A percentile compares a stretch with the other conserved stretches of the same genome.
Evolutionary conservation across 2,113 vertebrate genomes (phyloP).

Genomic region (Micronycteris hirsuta): DNA sequence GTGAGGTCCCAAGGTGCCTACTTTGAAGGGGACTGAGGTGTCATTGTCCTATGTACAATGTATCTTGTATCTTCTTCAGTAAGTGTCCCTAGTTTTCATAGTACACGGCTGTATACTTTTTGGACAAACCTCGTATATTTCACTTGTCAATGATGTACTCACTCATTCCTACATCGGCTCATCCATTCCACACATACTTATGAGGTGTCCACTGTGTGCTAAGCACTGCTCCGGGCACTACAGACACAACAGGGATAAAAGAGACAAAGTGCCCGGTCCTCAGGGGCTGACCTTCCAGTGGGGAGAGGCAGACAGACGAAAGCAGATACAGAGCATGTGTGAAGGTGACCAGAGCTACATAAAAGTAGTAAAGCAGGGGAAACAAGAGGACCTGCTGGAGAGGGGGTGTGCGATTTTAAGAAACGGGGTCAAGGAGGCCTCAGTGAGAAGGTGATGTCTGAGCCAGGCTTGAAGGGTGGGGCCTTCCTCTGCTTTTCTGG

Average conservation of each 20-base stretch:
- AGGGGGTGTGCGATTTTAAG: neutral
- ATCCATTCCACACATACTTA: neutral
- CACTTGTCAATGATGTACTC: neutral
- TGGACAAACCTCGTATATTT: neutral
- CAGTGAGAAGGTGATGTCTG: neutral
- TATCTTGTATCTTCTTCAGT: no score
- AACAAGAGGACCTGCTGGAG: neutral
- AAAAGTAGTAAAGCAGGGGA: neutral
- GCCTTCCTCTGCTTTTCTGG: neutral
- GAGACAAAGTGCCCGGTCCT: neutral
- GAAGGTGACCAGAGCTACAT: neutral
- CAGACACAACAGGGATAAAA: neutral
- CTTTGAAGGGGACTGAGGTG: no score
- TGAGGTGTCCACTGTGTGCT: neutral
- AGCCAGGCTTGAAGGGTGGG: neutral
- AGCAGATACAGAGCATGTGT: fast-evolving
- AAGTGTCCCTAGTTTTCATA: no score
- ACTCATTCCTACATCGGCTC: neutral
- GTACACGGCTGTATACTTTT: no score
- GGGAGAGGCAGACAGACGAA: neutral
- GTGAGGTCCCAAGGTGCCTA: no score
- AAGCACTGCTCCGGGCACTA: neutral
- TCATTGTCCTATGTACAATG: no score
- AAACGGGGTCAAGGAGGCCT: neutral
- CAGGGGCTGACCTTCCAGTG: neutral